Evolutionary conservation across 2,797 vertebrate genomes (phyloP), one percentile per base, ranked within the genome.

Genomic region (Pelochelys cantorii): DNA sequence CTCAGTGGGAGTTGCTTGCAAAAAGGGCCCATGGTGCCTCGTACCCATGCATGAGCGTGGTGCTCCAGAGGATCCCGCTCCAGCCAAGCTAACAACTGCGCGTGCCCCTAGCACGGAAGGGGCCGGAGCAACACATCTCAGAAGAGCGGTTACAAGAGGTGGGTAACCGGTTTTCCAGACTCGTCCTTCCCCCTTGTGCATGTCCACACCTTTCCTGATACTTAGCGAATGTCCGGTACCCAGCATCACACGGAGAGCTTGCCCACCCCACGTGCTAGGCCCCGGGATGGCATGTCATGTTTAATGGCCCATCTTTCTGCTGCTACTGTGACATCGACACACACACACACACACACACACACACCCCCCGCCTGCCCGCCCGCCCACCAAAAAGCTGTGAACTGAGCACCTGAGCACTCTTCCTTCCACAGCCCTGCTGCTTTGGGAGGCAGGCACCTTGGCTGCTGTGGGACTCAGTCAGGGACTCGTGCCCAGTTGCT

Each of bases 311-410:
- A 65, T 18, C 18, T 71, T 71, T 71, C 23, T 22, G 14, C 37
- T 25, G 34, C 71, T 75, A 23, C 20, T 25, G 23, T n/a, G n/a
- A n/a, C n/a, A n/a, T n/a, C n/a, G n/a, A n/a, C n/a, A n/a, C n/a
- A 14, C 23, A 48, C 71, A 11, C 8, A 3, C 23, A 25, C 11
- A 6, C 23, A 77, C 74, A 52, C 7, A 14, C 23, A 15, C 13
- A 27, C 4, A 12, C 23, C 42, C 2, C 23, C 25, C 22, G 4
- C 6, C n/a, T n/a, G n/a, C n/a, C n/a, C n/a, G n/a, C n/a, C n/a
- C n/a, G n/a, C n/a, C n/a, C n/a, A n/a, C n/a, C n/a, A n/a, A 7
- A 23, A 27, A 11, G 25, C 74, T 27, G 20, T 75, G 37, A 7
- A 48, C 5, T 27, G 74, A 75, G 74, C 42, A 27, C 12, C 23